Evolutionary conservation across 2,888 invertebrate genomes (phyloP).

Genomic region (Xanthia icteritia): DNA sequence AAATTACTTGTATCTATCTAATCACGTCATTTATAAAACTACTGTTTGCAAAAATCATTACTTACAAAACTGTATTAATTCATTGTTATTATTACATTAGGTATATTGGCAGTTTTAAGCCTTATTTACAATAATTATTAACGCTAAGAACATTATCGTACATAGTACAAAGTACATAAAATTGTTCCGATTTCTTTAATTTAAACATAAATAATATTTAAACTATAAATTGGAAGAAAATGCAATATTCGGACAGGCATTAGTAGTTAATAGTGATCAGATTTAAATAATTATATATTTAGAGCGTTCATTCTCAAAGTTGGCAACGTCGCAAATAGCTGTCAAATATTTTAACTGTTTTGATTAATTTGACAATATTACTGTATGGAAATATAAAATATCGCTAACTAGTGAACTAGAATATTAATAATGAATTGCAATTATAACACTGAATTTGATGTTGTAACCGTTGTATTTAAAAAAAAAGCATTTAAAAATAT

Average conservation of each 20-base stretch:
- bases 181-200: constrained; percentile 19
- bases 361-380: too few relatives aligned
- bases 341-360: too few relatives aligned
- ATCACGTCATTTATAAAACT: neutral
- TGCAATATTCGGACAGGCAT: neutral
- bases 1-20: constrained; percentile 7
- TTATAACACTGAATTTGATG: too few relatives aligned
- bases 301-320: too few relatives aligned
- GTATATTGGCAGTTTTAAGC: constrained; percentile 35
- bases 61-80: constrained; percentile 26
- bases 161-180: neutral
- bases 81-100: constrained; percentile 5
- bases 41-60: neutral
- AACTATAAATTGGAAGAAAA: constrained; percentile 3
- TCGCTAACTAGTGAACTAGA: too few relatives aligned
- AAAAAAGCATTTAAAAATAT: too few relatives aligned
- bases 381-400: too few relatives aligned
- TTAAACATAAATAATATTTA: neutral
- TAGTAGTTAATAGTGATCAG: neutral
- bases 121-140: constrained; percentile 30
- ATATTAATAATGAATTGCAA: too few relatives aligned
- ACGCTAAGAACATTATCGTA: neutral
- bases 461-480: too few relatives aligned
- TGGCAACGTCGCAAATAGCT: too few relatives aligned
- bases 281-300: neutral